Evolutionary conservation across 2,113 vertebrate species (phyloP).

Genomic region (Vimba vimba): DNA sequence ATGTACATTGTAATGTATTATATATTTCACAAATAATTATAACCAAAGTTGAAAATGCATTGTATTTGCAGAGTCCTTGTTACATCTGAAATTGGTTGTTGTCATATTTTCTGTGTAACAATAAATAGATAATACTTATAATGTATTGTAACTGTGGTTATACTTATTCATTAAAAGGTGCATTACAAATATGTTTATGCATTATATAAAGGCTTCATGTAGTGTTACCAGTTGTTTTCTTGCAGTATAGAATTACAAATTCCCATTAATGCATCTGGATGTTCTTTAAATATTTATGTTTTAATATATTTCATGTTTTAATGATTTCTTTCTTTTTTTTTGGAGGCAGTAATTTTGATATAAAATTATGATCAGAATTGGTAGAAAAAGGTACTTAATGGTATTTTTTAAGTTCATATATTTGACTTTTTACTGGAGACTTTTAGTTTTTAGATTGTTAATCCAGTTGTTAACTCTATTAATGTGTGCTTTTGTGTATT

Average conservation of each 20-base stretch:
- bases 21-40: too few species aligned
- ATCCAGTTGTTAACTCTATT: not conserved
- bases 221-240: too few species aligned
- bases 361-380: not conserved
- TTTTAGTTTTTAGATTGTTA: not conserved
- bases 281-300: not conserved
- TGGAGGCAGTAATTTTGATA: too few species aligned
- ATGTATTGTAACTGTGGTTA: not conserved
- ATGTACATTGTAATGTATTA: not conserved
- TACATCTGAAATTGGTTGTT: not conserved
- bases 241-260: not conserved
- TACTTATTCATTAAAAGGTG: not conserved
- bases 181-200: not conserved
- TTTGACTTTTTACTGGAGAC: not conserved
- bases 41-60: too few species aligned
- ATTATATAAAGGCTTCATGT: not conserved
- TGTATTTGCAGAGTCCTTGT: not conserved
- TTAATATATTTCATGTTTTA: not conserved
- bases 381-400: not conserved
- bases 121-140: not conserved
- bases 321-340: not conserved
- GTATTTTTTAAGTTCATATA: not conserved
- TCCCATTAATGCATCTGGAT: too few species aligned
- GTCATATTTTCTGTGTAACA: not conserved
- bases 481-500: not conserved